These are phyloP conservation scores for Tetragonula carbonaria DNA, from an alignment of 2,888 invertebrate genomes.

Conservation along the genomic window DNA sequence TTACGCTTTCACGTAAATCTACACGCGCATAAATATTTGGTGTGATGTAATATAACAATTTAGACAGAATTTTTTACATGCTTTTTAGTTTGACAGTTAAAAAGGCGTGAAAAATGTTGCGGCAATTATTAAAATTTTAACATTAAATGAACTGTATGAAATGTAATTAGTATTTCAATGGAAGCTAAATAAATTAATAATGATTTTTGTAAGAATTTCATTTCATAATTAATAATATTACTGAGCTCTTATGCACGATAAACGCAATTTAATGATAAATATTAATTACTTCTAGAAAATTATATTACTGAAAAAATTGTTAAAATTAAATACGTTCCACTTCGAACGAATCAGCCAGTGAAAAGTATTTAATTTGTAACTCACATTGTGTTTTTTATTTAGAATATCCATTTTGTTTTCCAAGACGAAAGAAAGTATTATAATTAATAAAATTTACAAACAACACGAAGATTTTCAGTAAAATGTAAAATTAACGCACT, in stretches of 20 bases:
- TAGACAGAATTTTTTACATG: not conserved
- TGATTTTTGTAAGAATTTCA: not conserved
- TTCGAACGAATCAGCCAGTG: not conserved
- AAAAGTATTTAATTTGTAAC: not conserved
- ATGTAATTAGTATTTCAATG: not conserved
- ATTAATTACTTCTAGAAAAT: too few relatives aligned
- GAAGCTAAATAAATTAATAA: not conserved
- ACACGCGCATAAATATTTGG: slow-evolving; percentile 14
- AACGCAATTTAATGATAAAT: not conserved
- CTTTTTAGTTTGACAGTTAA: slow-evolving; percentile 6
- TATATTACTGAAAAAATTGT: too few relatives aligned
- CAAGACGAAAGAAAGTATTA: not conserved
- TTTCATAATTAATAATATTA: not conserved
- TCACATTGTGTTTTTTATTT: rapidly evolving
- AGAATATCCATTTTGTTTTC: not conserved
- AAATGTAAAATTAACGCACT: too few relatives aligned
- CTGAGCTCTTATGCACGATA: not conserved
- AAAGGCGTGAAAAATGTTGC: not conserved
- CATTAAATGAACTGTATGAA: not conserved
- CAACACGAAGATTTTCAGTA: not conserved
- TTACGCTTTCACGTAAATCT: slow-evolving; percentile 34
- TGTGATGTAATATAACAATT: not conserved
- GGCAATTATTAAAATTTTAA: too few relatives aligned
- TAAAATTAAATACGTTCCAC: not conserved
- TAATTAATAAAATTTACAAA: not conserved